phyloP scores from a whole-genome alignment of 2,113 vertebrate genomes.

The Coryphaenoides rupestris region DNA sequence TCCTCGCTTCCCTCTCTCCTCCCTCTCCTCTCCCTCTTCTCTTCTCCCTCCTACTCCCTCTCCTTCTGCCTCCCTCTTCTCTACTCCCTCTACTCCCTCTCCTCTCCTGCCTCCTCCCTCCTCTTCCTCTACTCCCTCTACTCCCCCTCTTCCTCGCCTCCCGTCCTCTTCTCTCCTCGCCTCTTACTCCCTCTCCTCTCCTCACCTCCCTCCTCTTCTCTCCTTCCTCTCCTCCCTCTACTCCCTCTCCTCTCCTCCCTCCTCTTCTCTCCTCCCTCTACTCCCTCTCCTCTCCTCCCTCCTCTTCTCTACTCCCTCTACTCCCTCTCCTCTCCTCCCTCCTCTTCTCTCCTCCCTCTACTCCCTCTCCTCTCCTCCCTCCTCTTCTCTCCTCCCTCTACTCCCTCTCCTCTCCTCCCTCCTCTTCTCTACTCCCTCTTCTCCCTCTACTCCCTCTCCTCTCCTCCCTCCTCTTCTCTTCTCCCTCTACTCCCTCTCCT shows the following conservation, averaged over 20 bases:
- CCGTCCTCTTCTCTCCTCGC: too few relatives aligned
- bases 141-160: too few relatives aligned
- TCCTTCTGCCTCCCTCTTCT: slow-evolving; percentile 15
- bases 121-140: background rate
- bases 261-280: background rate
- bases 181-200: background rate
- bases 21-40: background rate
- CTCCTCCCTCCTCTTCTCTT: background rate
- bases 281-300: too few relatives aligned
- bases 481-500: too few relatives aligned
- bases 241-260: background rate
- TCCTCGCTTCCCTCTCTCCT: too few relatives aligned
- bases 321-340: too few relatives aligned
- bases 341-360: background rate
- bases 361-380: too few relatives aligned
- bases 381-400: background rate
- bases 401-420: too few relatives aligned
- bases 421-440: too few relatives aligned
- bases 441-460: too few relatives aligned
- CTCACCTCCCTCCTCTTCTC: background rate
- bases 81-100: slow-evolving; percentile 18
- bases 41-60: slow-evolving; percentile 19
- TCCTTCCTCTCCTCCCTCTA: too few relatives aligned
- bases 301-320: too few relatives aligned
- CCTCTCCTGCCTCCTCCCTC: background rate